phyloP scores from a whole-genome alignment of 2,113 vertebrate genomes.

The Meles meles region DNA sequence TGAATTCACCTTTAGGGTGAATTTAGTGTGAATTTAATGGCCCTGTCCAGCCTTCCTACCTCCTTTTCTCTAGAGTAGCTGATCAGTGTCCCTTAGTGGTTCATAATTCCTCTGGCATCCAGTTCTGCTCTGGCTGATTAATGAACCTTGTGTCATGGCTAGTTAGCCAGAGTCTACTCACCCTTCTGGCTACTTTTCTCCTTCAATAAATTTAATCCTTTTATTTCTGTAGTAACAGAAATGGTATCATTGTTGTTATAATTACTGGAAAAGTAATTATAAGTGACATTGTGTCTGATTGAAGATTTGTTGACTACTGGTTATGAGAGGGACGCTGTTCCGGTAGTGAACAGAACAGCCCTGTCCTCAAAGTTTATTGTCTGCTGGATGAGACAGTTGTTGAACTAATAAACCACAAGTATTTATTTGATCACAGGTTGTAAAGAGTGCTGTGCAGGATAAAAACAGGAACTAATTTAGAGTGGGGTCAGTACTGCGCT shows the following conservation, averaged over 20 bases:
- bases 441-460: not conserved
- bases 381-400: not conserved
- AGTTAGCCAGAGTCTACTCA: not conserved
- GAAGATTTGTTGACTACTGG: not conserved
- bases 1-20: not conserved
- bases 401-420: not conserved
- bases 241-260: not conserved
- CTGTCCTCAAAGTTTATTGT: not conserved
- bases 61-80: not conserved
- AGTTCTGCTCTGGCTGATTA: not conserved
- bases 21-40: too few relatives aligned
- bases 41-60: not conserved
- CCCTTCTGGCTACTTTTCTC: not conserved
- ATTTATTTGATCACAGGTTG: not conserved
- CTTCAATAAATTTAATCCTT: not conserved
- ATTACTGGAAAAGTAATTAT: not conserved
- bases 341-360: not conserved
- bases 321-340: not conserved
- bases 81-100: not conserved
- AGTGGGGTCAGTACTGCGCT: not conserved
- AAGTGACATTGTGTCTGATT: not conserved
- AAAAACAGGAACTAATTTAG: not conserved
- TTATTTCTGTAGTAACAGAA: not conserved
- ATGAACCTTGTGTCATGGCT: not conserved
- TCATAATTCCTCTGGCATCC: not conserved